These are phyloP conservation scores for Phymatocera aterrima DNA, from an alignment of 2,888 invertebrate species.

Conservation along the genomic window DNA sequence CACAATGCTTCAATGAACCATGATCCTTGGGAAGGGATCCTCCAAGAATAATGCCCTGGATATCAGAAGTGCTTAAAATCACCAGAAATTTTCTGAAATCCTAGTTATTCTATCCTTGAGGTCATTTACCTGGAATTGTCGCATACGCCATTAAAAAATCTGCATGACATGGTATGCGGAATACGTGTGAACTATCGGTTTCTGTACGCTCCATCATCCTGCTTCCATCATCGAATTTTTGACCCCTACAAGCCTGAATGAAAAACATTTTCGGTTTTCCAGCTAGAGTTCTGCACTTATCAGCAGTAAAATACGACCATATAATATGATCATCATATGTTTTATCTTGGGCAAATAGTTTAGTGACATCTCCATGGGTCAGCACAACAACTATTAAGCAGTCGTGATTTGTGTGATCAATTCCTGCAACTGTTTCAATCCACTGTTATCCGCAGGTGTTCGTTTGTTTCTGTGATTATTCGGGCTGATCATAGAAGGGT, in stretches of 20 bases:
- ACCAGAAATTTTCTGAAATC: neutral
- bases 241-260: conserved; percentile 96
- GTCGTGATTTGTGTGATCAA: conserved; percentile 89
- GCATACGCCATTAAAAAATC: conserved; percentile 97
- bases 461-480: neutral
- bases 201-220: conserved; percentile 82
- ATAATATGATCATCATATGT: conserved; percentile 89
- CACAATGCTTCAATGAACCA: conserved; percentile 98
- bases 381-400: conserved; percentile 90
- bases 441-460: neutral
- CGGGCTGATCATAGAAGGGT: too few relatives aligned
- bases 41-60: conserved; percentile 96
- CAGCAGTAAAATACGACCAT: conserved; percentile 88
- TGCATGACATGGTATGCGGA: conserved; percentile 93
- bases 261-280: conserved; percentile 89
- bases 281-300: conserved; percentile 89
- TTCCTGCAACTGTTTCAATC: conserved; percentile 79
- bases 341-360: conserved; percentile 90
- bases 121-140: conserved; percentile 87
- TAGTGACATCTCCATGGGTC: conserved; percentile 93
- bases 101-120: too few relatives aligned
- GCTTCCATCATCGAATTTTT: conserved; percentile 88
- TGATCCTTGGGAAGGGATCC: conserved; percentile 94
- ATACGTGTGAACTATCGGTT: conserved; percentile 86
- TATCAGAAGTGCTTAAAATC: conserved; percentile 48